These are phyloP conservation scores for Candidula unifasciata DNA, from an alignment of 2,888 invertebrate genomes.

Conservation along the genomic window DNA sequence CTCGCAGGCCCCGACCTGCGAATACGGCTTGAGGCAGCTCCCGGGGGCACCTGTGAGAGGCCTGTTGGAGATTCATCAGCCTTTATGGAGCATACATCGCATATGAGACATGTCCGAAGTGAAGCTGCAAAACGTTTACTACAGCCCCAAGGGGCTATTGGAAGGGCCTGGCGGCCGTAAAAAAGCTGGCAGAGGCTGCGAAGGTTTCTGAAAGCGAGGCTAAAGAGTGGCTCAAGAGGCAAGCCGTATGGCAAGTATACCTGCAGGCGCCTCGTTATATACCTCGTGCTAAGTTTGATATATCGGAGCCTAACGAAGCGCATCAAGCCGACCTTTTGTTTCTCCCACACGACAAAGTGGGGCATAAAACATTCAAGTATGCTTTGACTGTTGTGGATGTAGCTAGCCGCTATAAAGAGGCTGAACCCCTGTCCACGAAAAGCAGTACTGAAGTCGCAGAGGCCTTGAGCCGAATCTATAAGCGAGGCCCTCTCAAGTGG, in stretches of 20 bases:
- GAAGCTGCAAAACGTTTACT: too few species aligned
- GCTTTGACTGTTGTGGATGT: background rate
- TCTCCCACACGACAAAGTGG: background rate
- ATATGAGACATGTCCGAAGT: too few species aligned
- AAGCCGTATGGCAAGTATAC: background rate
- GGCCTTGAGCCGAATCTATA: background rate
- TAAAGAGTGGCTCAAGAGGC: background rate
- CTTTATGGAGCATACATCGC: too few species aligned
- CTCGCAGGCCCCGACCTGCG: too few species aligned
- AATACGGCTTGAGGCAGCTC: too few species aligned
- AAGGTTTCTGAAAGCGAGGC: background rate
- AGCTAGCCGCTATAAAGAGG: background rate
- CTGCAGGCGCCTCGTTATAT: background rate
- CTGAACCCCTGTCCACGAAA: background rate
- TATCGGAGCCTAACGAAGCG: background rate
- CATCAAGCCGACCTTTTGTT: background rate
- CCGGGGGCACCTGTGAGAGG: too few species aligned
- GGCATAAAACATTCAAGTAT: background rate
- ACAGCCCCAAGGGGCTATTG: too few species aligned
- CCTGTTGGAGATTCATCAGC: too few species aligned
- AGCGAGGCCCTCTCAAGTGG: background rate
- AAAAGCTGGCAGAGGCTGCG: too few species aligned
- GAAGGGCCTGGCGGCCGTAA: too few species aligned
- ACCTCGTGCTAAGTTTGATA: background rate
- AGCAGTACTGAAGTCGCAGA: background rate